Evolutionary conservation across 2,113 vertebrate genomes (phyloP), one percentile per base, ranked within the genome.

Genomic region (Camelus dromedarius): DNA sequence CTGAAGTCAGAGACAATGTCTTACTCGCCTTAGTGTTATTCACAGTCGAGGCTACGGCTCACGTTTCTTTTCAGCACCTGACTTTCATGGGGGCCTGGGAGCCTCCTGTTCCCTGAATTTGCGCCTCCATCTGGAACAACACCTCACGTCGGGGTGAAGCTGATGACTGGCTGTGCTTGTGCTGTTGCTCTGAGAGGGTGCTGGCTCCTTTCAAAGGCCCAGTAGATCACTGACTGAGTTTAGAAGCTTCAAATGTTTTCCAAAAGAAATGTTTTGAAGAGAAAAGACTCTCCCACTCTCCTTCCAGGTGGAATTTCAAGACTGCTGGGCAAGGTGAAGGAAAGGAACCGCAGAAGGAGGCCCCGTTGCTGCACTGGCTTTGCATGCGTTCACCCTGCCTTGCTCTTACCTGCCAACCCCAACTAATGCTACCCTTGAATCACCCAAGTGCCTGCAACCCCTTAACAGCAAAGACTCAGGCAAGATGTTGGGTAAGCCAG

Each of bases 141-240:
- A 35, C 22, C 12, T 42, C 38, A 42, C 38, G 38, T 42, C 4
- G 80, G 20, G 62, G 42, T 93, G 60, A 73, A 94, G 76, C 52
- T 94, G 90, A 85, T 12, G 8, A 67, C 77, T 26, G 60, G 28
- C 64, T 46, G 4, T 73, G 62, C 48, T 82, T 67, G 30, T 76
- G 22, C 69, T 62, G 1, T 70, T 60, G 38, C 56, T 89, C 82
- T n/a, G 8, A 35, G 15, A 92, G 14, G 32, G 42, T 18, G 79
- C 93, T 92, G 56, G 87, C 94, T 96, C 60, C 76, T 96, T n/a
- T 91, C 91, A 92, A 70, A 94, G 72, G 13, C 52, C 32, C 35
- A 38, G 15, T 11, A 76, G 72, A 76, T 96, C 66, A 81, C 52
- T 56, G 12, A 9, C 72, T 81, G 82, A 28, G 18, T 93, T 91